phyloP scores from a whole-genome alignment of 2,797 vertebrate genomes.

The Pipistrellus kuhlii region DNA sequence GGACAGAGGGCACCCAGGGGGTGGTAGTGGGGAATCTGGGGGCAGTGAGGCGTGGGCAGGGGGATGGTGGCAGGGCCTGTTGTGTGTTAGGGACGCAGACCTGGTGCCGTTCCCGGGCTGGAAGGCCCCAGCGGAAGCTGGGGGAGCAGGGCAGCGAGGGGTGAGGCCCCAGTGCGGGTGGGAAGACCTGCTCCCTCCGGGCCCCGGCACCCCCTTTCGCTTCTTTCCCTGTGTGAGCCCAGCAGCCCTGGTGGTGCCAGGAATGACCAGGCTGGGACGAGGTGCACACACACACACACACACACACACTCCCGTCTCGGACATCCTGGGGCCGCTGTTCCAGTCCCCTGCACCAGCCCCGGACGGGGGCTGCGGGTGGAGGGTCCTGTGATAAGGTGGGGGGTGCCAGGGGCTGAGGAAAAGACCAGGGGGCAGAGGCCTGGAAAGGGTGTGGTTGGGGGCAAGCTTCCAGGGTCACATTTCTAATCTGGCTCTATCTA shows the following conservation, averaged over 20 bases:
- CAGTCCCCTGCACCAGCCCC: neutral
- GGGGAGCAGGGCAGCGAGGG: neutral
- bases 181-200: neutral
- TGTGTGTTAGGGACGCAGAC: neutral
- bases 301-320: no score
- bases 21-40: neutral
- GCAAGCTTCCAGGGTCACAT: neutral
- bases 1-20: neutral
- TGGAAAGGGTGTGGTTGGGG: neutral
- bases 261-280: neutral
- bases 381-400: neutral
- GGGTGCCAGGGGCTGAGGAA: neutral
- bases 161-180: neutral
- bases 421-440: neutral
- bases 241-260: neutral
- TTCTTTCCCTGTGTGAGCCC: neutral
- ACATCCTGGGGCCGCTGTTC: neutral
- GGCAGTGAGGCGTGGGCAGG: neutral
- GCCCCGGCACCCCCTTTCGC: neutral
- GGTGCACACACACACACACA: no score
- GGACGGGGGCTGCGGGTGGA: neutral
- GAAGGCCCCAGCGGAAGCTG: no score
- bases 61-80: accelerated
- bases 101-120: accelerated
- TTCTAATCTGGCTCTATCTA: no score